Percentiles rank a stretch among this genome's conserved stretches.
phyloP scores from a whole-genome alignment of 2,797 vertebrate species.

The Melanotaenia trifasciata region DNA sequence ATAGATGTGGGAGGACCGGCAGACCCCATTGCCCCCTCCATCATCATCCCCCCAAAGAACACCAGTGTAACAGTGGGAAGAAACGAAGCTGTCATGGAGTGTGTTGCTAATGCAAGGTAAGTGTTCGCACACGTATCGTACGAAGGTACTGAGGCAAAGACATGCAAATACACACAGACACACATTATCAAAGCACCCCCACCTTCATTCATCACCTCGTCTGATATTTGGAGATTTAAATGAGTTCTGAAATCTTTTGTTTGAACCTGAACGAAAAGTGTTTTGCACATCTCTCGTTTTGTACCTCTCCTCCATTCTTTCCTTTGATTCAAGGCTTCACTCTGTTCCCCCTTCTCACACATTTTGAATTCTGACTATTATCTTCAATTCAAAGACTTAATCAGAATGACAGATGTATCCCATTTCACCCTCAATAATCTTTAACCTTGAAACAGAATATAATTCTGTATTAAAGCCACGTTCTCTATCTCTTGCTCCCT shows the following conservation, averaged over 20 bases:
- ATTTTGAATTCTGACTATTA: constrained; percentile 71
- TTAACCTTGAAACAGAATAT: constrained; percentile 77
- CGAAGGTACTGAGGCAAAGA: not conserved
- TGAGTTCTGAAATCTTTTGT: constrained; percentile 67
- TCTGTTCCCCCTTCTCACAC: constrained; percentile 57
- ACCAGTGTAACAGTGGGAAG: constrained; percentile 94
- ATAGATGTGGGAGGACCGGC: constrained; percentile 93
- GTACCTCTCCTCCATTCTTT: constrained; percentile 56
- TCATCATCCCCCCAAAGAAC: constrained; percentile 94
- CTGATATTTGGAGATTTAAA: constrained; percentile 59
- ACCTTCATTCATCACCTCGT: constrained; percentile 28
- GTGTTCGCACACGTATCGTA: constrained; percentile 12
- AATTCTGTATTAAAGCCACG: constrained; percentile 66
- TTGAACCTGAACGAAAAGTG: constrained; percentile 63
- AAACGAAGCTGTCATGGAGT: constrained; percentile 94
- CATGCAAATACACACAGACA: constrained; percentile 5
- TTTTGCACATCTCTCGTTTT: constrained; percentile 64
- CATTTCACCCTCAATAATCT: constrained; percentile 56
- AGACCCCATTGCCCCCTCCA: constrained; percentile 94
- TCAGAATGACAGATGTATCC: constrained; percentile 77
- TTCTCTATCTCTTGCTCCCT: constrained; percentile 32
- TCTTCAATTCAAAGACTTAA: constrained; percentile 77
- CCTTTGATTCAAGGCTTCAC: constrained; percentile 67
- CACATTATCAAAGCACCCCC: constrained; percentile 29
- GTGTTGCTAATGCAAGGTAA: constrained; percentile 94